Evolutionary conservation across 2,888 invertebrate species (phyloP).

Genomic region (Caenorhabditis sp.): DNA sequence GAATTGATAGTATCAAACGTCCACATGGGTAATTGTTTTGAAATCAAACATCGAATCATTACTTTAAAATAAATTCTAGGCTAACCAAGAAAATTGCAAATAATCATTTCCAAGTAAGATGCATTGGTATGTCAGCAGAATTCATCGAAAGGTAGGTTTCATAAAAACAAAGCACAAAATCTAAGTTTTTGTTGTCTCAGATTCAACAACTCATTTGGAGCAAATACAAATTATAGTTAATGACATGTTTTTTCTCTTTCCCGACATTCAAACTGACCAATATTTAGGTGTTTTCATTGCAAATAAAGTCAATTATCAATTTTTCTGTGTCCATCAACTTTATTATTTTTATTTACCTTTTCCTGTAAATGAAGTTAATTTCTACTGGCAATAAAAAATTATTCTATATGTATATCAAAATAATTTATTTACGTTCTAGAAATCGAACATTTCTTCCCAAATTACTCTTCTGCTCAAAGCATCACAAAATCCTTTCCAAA

Average conservation of each 20-base stretch:
- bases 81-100: slow-evolving; percentile 40
- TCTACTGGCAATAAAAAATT: slow-evolving; percentile 1
- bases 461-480: slow-evolving; percentile 7
- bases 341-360: neutral
- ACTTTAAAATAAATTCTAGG: slow-evolving; percentile 11
- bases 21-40: slow-evolving; percentile 39
- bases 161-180: neutral
- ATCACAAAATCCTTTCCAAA: slow-evolving; percentile 24
- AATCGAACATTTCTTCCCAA: slow-evolving; percentile 4
- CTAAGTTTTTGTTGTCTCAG: slow-evolving; percentile 18
- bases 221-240: slow-evolving; percentile 35
- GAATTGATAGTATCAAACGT: slow-evolving; percentile 52
- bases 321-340: neutral
- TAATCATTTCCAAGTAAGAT: slow-evolving; percentile 56
- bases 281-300: too few relatives aligned
- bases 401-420: neutral
- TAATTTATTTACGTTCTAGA: neutral
- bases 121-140: slow-evolving; percentile 59
- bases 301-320: neutral
- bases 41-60: slow-evolving; percentile 3
- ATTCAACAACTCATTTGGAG: slow-evolving; percentile 53
- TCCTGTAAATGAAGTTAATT: neutral
- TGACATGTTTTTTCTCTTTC: neutral
- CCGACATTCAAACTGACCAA: neutral
- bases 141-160: slow-evolving; percentile 46